Conservation (phyloP, 1,140 invertebrate species). For the Pseudoatta argentina region DNA sequence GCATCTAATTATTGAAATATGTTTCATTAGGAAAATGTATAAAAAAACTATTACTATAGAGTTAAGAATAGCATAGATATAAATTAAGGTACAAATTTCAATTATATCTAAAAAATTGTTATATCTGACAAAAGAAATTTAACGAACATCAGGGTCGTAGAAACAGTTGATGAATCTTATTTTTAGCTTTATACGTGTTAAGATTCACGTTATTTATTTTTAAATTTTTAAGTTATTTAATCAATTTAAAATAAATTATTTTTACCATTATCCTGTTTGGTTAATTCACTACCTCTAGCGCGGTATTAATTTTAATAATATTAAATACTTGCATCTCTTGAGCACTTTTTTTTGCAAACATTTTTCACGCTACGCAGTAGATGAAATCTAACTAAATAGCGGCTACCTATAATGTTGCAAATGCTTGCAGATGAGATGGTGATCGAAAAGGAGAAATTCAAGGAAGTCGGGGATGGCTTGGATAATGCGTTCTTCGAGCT, state of each 20-base stretch:
- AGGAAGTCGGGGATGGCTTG: slow-evolving; percentile 99
- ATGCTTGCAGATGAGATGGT: slow-evolving; percentile 97
- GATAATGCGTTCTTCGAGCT: slow-evolving; percentile 99
- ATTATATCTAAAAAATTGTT: no score
- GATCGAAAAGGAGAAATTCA: slow-evolving; percentile 99
- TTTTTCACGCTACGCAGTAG: slow-evolving; percentile 1
- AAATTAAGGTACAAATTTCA: background rate
- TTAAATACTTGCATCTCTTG: slow-evolving; percentile 2
- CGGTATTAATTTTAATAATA: slow-evolving; percentile 30
- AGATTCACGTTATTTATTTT: background rate
- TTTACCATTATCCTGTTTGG: background rate
- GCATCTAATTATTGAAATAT: background rate
- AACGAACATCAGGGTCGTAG: background rate
- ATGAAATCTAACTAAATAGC: background rate
- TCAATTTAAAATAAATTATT: slow-evolving; percentile 5
- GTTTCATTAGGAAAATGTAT: background rate
- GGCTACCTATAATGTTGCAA: slow-evolving; percentile 65
- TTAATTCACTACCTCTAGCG: background rate
- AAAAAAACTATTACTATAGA: background rate
- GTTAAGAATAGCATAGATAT: background rate
- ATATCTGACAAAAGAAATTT: background rate
- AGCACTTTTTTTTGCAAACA: background rate
- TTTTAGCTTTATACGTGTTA: background rate
- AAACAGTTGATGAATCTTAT: background rate
- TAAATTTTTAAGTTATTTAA: no score